Conservation (phyloP, 2,888 invertebrate genomes). For the Ormyrus labotus region DNA sequence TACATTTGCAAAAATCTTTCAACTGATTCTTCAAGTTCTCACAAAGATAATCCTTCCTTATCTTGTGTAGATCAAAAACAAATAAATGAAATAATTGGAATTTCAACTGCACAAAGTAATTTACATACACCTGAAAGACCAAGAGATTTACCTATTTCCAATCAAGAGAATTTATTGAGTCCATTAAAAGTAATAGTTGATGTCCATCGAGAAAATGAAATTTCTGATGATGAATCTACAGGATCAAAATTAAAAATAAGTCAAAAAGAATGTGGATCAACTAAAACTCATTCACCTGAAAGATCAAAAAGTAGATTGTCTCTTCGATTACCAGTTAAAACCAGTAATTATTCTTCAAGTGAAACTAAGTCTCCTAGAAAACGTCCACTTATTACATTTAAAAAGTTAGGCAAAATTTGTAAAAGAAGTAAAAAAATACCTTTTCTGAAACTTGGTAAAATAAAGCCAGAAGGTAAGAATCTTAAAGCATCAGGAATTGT, state of each 20-base stretch:
- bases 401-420: conserved; percentile 58
- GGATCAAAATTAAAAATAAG: conserved; percentile 16
- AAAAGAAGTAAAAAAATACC: conserved; percentile 54
- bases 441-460: conserved; percentile 54
- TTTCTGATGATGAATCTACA: neutral
- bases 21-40: conserved; percentile 26
- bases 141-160: conserved; percentile 8
- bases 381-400: conserved; percentile 51
- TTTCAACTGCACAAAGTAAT: conserved; percentile 9
- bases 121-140: conserved; percentile 32
- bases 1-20: conserved; percentile 4
- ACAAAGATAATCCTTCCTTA: neutral
- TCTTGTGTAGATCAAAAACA: conserved; percentile 41
- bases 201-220: conserved; percentile 6
- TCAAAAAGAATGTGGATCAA: neutral
- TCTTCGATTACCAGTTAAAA: conserved; percentile 17
- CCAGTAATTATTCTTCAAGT: neutral
- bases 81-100: conserved; percentile 60
- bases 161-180: conserved; percentile 26
- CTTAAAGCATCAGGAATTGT: neutral
- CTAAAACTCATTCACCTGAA: conserved; percentile 22
- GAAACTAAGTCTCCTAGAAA: conserved; percentile 10
- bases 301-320: conserved; percentile 46
- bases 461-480: conserved; percentile 4
- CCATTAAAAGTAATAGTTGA: conserved; percentile 18